These are phyloP conservation scores for Oenanthe oenanthe DNA, from an alignment of 2,113 vertebrate genomes.

Conservation along the genomic window DNA sequence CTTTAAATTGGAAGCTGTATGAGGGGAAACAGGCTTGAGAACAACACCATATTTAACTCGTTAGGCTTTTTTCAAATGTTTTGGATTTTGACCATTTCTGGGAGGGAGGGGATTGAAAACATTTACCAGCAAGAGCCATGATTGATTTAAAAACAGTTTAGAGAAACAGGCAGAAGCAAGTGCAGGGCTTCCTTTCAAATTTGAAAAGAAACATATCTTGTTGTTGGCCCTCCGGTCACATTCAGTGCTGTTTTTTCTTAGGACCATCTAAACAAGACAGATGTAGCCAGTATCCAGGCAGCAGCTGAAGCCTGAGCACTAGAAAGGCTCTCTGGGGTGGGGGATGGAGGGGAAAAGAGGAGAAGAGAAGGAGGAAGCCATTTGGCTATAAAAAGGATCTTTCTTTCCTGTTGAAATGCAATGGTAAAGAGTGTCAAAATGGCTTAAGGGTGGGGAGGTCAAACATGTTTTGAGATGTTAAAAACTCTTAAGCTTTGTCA, in stretches of 20 bases:
- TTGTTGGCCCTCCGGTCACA: conserved; percentile 41
- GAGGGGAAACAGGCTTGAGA: not conserved
- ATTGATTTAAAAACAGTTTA: conserved; percentile 49
- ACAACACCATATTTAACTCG: conserved; percentile 15
- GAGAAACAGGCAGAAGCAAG: conserved; percentile 41
- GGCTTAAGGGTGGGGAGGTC: conserved; percentile 66
- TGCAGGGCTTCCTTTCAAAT: conserved; percentile 40
- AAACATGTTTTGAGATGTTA: conserved; percentile 66
- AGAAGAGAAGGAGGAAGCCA: conserved; percentile 67
- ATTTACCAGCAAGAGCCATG: not conserved
- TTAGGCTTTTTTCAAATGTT: conserved; percentile 18
- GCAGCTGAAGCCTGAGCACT: conserved; percentile 51
- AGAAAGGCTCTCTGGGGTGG: conserved; percentile 48
- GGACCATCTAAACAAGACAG: conserved; percentile 59
- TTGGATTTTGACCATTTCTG: not conserved
- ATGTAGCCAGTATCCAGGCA: conserved; percentile 58
- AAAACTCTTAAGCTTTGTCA: conserved; percentile 42
- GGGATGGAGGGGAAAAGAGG: conserved; percentile 53
- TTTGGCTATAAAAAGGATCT: conserved; percentile 73
- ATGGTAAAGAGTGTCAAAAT: conserved; percentile 64
- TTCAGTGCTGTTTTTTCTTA: conserved; percentile 49
- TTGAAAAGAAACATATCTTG: conserved; percentile 30
- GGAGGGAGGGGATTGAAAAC: not conserved
- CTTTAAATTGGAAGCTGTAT: not conserved
- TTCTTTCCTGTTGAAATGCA: conserved; percentile 73